Evolutionary conservation across 2,888 invertebrate species (phyloP).

Genomic region (Rutpela maculata): DNA sequence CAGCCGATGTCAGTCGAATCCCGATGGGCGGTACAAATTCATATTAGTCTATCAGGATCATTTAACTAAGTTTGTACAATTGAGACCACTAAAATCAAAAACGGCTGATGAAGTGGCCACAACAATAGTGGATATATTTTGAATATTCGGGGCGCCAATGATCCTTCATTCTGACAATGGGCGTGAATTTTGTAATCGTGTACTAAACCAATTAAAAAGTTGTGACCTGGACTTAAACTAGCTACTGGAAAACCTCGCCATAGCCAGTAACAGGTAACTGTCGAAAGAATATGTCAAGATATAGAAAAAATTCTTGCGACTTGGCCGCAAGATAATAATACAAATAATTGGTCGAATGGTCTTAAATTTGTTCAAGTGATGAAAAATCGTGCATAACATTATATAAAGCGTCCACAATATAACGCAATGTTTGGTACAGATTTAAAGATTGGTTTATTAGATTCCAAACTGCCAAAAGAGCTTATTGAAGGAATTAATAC

Average conservation of each 20-base stretch:
- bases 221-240: too few relatives aligned
- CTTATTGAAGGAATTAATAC: too few relatives aligned
- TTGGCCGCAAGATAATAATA: background rate
- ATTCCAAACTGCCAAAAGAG: too few relatives aligned
- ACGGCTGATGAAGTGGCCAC: background rate
- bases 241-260: too few relatives aligned
- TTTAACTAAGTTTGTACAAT: background rate
- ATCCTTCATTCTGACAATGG: background rate
- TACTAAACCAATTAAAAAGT: too few relatives aligned
- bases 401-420: slow-evolving; percentile 21
- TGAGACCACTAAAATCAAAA: background rate
- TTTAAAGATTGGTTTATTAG: too few relatives aligned
- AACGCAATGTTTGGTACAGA: background rate
- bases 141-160: background rate
- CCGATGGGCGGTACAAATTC: background rate
- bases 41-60: too few relatives aligned
- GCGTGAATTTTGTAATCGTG: too few relatives aligned
- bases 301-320: too few relatives aligned
- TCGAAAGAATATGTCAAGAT: too few relatives aligned
- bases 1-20: too few relatives aligned
- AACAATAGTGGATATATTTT: background rate
- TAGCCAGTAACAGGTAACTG: too few relatives aligned
- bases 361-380: slow-evolving; percentile 32
- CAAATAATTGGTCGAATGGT: slow-evolving; percentile 37
- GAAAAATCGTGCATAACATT: slow-evolving; percentile 25